A percentile compares a stretch with the other conserved stretches of the same genome.
phyloP scores from a whole-genome alignment of 2,888 invertebrate species.

The Lycia hirtaria region DNA sequence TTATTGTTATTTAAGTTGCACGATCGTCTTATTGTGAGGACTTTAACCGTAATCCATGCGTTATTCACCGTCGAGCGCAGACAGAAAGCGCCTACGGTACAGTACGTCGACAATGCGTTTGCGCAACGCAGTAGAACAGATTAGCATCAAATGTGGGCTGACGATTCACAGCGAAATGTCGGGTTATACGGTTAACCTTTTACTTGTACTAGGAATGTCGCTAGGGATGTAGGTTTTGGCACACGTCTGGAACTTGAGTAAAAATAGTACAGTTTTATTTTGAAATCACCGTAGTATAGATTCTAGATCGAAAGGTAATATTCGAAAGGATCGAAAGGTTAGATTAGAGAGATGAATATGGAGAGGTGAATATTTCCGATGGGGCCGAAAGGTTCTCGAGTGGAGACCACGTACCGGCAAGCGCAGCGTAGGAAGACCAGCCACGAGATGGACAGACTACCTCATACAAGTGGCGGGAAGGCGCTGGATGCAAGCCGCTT shows the following conservation, averaged over 20 bases:
- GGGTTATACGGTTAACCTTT: conserved; percentile 17
- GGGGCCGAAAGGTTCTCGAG: too few relatives aligned
- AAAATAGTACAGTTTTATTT: not conserved
- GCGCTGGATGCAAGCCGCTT: too few relatives aligned
- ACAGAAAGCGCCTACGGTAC: conserved; percentile 42
- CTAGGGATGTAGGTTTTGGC: not conserved
- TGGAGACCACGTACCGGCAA: too few relatives aligned
- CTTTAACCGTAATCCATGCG: conserved; percentile 9
- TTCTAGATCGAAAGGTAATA: too few relatives aligned
- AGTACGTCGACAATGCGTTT: conserved; percentile 36
- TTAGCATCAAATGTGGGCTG: conserved; percentile 43
- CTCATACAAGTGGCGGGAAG: too few relatives aligned
- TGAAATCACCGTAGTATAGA: too few relatives aligned
- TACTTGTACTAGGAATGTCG: conserved; percentile 2
- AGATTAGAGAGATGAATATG: too few relatives aligned
- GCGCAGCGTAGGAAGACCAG: too few relatives aligned
- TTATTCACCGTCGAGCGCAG: conserved; percentile 29
- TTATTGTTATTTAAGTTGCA: conserved; percentile 20
- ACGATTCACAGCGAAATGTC: conserved; percentile 18
- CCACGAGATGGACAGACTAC: too few relatives aligned
- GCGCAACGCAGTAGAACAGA: conserved; percentile 46
- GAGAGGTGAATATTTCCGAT: too few relatives aligned
- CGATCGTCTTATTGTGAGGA: conserved; percentile 22
- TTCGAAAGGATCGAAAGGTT: too few relatives aligned
- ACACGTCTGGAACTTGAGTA: not conserved